Evolutionary conservation across 2,888 invertebrate species (phyloP).

Genomic region (Ariolimax columbianus): DNA sequence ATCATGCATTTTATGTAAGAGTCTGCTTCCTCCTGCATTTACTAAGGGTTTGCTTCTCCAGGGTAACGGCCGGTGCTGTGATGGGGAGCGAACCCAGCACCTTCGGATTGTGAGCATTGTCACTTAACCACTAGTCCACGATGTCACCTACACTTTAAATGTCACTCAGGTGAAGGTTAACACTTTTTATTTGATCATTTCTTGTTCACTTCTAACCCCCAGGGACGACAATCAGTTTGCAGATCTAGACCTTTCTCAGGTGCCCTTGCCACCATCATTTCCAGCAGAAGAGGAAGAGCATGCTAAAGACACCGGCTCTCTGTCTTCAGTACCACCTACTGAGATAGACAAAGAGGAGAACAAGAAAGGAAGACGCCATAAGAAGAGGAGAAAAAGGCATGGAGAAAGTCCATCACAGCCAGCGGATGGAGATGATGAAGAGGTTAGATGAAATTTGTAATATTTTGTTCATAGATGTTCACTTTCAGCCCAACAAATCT

Average conservation of each 20-base stretch:
- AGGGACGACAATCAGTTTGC: slow-evolving; percentile 38
- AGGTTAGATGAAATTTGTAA: slow-evolving; percentile 27
- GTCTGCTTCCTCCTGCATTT: too few species aligned
- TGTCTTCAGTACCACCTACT: background rate
- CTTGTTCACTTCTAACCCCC: background rate
- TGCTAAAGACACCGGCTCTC: background rate
- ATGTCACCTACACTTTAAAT: too few species aligned
- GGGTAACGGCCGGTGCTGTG: too few species aligned
- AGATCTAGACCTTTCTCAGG: slow-evolving; percentile 44
- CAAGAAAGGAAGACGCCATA: background rate
- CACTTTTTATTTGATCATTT: background rate
- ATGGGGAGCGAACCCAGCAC: too few species aligned
- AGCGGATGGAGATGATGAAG: slow-evolving; percentile 17
- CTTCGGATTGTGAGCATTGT: too few species aligned
- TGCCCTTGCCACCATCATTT: slow-evolving; percentile 38
- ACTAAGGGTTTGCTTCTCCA: too few species aligned
- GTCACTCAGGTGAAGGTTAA: too few species aligned
- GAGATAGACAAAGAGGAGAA: slow-evolving; percentile 13
- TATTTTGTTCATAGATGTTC: too few species aligned
- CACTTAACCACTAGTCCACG: too few species aligned
- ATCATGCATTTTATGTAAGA: too few species aligned
- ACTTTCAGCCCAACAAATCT: too few species aligned
- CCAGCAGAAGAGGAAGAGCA: background rate
- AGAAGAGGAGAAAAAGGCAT: slow-evolving; percentile 42
- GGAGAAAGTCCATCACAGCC: background rate